Evolutionary conservation across 2,113 vertebrate species (phyloP).

Genomic region (Cinclus mexicanus): DNA sequence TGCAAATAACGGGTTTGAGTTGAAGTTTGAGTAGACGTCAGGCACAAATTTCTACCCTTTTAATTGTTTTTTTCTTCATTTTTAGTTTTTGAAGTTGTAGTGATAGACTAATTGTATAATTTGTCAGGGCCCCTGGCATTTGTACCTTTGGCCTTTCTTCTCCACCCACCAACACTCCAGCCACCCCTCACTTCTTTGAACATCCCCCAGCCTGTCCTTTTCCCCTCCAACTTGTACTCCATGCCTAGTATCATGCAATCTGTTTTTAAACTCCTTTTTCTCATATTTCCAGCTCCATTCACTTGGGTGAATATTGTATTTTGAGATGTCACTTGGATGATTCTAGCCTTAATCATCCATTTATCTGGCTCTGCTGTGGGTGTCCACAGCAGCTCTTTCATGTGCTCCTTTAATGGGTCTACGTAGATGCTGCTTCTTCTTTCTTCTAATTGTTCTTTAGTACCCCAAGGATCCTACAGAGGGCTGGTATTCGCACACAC

Average conservation of each 20-base stretch:
- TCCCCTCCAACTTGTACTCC: not conserved
- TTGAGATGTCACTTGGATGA: rapidly evolving
- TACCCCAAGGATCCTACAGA: not conserved
- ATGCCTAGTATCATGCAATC: not conserved
- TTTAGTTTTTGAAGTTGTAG: not conserved
- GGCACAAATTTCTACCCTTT: not conserved
- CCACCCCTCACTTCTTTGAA: not conserved
- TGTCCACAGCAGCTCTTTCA: not conserved
- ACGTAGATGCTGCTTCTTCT: not conserved
- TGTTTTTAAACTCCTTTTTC: not conserved
- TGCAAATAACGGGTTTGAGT: not conserved
- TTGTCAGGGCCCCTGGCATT: not conserved
- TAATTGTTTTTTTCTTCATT: not conserved
- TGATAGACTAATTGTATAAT: not conserved
- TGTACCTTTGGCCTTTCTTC: not conserved
- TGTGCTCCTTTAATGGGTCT: not conserved
- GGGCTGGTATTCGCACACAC: not conserved
- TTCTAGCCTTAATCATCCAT: not conserved
- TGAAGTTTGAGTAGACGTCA: not conserved
- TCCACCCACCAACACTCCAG: not conserved
- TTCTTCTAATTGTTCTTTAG: not conserved
- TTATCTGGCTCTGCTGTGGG: not conserved
- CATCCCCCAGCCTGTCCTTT: not conserved
- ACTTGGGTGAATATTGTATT: not conserved
- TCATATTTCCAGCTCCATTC: not conserved